Conservation (phyloP, 1,140 invertebrate genomes). For the Hesperophylax magnus region DNA sequence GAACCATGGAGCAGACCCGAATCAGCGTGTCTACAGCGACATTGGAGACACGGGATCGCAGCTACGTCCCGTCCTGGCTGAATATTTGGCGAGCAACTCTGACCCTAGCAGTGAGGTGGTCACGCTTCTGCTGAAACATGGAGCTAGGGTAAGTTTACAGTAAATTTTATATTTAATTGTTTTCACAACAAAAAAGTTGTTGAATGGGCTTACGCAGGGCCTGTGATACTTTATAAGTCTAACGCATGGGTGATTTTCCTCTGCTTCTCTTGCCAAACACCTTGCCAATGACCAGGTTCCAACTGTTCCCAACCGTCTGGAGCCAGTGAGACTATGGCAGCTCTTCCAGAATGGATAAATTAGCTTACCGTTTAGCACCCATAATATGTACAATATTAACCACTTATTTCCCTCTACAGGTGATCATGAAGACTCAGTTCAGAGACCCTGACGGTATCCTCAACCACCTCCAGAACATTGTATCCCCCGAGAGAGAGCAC, state of each 20-base stretch:
- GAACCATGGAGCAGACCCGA: conserved; percentile 83
- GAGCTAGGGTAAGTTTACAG: conserved; percentile 75
- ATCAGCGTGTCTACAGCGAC: conserved; percentile 82
- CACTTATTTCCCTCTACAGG: conserved; percentile 64
- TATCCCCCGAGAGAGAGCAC: conserved; percentile 72
- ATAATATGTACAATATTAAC: too few species aligned
- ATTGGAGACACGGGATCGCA: conserved; percentile 74
- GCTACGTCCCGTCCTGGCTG: conserved; percentile 82
- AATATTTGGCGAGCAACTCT: conserved; percentile 86
- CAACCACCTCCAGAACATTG: conserved; percentile 81
- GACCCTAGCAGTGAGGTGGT: conserved; percentile 79
- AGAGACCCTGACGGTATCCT: conserved; percentile 86
- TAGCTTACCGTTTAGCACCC: too few species aligned
- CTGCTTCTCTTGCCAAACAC: too few species aligned
- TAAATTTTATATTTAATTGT: too few species aligned
- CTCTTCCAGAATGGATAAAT: too few species aligned
- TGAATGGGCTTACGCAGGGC: too few species aligned
- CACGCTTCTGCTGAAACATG: conserved; percentile 82
- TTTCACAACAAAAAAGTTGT: too few species aligned
- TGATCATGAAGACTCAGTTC: conserved; percentile 87
- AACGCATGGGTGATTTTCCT: too few species aligned
- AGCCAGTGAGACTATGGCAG: too few species aligned
- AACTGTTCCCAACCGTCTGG: too few species aligned
- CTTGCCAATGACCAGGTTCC: too few species aligned
- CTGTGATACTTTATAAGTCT: too few species aligned